phyloP scores from a whole-genome alignment of 2,113 vertebrate species.

The Aldabrachelys gigantea region DNA sequence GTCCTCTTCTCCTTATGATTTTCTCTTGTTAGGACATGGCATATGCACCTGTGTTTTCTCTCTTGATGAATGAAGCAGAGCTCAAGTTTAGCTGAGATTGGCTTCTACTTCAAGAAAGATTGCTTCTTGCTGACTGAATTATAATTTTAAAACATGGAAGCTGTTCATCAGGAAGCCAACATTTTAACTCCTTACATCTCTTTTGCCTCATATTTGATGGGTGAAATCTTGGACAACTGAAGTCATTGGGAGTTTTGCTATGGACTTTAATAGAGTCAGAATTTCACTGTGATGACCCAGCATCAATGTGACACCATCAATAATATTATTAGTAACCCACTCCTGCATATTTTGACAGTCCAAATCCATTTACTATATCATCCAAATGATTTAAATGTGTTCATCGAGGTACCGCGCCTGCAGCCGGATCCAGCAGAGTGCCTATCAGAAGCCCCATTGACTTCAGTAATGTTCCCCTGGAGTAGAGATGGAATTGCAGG shows the following conservation, averaged over 20 bases:
- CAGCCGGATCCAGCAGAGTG: constrained; percentile 15
- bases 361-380: constrained; percentile 59
- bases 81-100: constrained; percentile 25
- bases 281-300: constrained; percentile 42
- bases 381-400: constrained; percentile 48
- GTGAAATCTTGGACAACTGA: fast-evolving
- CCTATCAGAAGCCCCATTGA: constrained; percentile 62
- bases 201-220: background rate
- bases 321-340: background rate
- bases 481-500: constrained; percentile 36
- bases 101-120: constrained; percentile 16
- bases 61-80: background rate
- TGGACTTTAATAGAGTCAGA: background rate
- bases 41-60: background rate
- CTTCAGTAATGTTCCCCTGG: constrained; percentile 62
- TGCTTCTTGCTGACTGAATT: constrained; percentile 7
- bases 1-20: background rate
- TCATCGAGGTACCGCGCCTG: constrained; percentile 16
- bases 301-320: background rate
- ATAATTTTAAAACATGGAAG: constrained; percentile 29
- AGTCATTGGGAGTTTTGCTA: background rate
- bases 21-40: background rate
- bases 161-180: constrained; percentile 3
- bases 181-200: constrained; percentile 9
- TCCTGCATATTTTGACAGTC: constrained; percentile 39